Percentiles rank a stretch among this genome's conserved stretches.
phyloP scores from a whole-genome alignment of 2,888 invertebrate species.

The Lasioglossum vierecki region DNA sequence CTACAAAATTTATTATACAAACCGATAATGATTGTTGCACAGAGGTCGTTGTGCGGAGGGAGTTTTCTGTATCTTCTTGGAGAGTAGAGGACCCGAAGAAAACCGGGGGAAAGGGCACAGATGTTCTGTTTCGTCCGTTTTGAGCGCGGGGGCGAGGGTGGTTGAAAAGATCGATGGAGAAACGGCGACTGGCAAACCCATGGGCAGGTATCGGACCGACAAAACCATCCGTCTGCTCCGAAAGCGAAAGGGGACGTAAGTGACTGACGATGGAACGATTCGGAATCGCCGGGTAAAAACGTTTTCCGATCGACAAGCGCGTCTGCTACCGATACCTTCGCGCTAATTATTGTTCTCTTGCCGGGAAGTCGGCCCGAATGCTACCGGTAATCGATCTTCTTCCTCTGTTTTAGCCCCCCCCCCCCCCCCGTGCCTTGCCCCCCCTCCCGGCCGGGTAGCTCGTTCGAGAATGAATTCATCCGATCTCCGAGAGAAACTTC shows the following conservation, averaged over 20 bases:
- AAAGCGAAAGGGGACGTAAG: conserved; percentile 24
- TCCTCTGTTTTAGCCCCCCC: background rate
- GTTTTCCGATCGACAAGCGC: conserved; percentile 25
- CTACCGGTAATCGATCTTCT: conserved; percentile 7
- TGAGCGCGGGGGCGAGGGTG: background rate
- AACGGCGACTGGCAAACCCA: background rate
- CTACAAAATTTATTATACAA: too few relatives aligned
- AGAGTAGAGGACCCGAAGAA: background rate
- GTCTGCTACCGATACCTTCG: background rate
- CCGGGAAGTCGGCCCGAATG: background rate
- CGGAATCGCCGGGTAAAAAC: conserved; percentile 13
- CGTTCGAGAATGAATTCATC: conserved; percentile 6
- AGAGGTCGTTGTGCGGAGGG: too few relatives aligned
- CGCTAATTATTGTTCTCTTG: conserved; percentile 26
- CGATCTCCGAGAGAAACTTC: background rate
- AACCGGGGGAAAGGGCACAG: conserved; percentile 10
- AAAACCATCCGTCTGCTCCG: background rate
- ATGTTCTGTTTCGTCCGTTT: conserved; percentile 31
- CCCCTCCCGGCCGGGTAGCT: background rate
- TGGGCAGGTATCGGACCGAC: background rate
- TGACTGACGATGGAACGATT: conserved; percentile 18
- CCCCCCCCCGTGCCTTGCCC: too few relatives aligned
- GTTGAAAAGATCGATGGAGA: conserved; percentile 11
- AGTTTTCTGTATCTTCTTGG: background rate
- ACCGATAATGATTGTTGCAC: too few relatives aligned